Evolutionary conservation across 53 echinoderm and acorn worm species (phyloP), one percentile per base, ranked within the genome.

Genomic region (Holothuria scabra): DNA sequence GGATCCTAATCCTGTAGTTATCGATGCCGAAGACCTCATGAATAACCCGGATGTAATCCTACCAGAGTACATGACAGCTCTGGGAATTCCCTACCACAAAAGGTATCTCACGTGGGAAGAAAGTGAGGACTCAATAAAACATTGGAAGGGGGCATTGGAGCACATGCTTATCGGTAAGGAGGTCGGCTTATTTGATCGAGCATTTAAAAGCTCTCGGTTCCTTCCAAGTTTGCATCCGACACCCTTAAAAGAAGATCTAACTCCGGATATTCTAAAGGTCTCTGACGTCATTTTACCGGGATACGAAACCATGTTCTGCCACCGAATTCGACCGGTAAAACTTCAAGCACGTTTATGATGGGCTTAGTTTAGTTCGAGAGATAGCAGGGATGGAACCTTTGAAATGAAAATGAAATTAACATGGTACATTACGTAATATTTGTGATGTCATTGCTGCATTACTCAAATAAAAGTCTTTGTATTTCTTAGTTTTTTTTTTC

Each of bases 1-100:
- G 46, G 76, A 76, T 26, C 56, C 55, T 6, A 56, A 52, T 52
- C 76, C 76, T 3, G 29, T 76, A 28, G 26, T 76, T 18, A 75
- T 75, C 49, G 75, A 75, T 56, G 75, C 75, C 23, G 75, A 75
- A 75, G 75, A 75, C 28, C n/a, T 75, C 23, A 75, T 75, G 75
- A 75, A 75, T 52, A 48, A 55, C 29, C 75, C 75, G 3, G 75
- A 75, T 33, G 46, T 49, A 75, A 75, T 75, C 5, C 18, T 75
- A 13, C 75, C 75, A 1, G 46, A 55, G 14, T 75, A 75, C 46
- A 22, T 75, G 21, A 29, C 46, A 3, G 55, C 52, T 26, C 14
- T 75, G 14, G 75, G 75, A 10, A 75, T 75, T 14, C 75, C 75
- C 10, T 75, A 55, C 28, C 52, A 75, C 5, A 55, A 75, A 26